A percentile compares a stretch with the other conserved stretches of the same genome.
These are phyloP conservation scores for Subacronicta megacephala DNA, from an alignment of 2,888 invertebrate genomes.

Conservation along the genomic window DNA sequence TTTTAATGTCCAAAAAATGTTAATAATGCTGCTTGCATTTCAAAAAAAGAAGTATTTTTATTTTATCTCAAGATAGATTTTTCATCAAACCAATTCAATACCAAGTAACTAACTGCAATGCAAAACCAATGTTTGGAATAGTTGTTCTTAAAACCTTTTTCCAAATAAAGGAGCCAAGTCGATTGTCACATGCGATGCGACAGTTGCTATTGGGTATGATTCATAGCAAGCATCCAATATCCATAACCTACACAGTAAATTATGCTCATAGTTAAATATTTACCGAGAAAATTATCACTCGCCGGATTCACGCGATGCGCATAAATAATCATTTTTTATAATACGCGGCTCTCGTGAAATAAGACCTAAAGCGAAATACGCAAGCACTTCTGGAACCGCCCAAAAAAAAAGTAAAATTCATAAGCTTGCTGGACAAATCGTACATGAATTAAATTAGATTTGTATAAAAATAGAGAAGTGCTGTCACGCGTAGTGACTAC, in stretches of 20 bases:
- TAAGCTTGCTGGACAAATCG: conserved; percentile 1
- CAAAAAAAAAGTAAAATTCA: conserved; percentile 35
- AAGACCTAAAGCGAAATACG: conserved; percentile 22
- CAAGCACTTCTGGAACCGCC: conserved; percentile 51
- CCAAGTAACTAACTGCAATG: no score
- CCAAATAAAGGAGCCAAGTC: conserved; percentile 5
- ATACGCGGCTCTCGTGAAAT: conserved; percentile 7
- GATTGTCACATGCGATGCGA: conserved; percentile 42
- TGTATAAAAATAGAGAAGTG: conserved; percentile 7
- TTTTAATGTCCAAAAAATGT: no score
- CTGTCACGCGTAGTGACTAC: conserved; percentile 5
- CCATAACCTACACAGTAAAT: conserved; percentile 28
- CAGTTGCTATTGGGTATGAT: conserved; percentile 23
- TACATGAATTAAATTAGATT: conserved; percentile 16
- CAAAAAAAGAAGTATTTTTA: no score
- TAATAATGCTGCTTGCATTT: no score
- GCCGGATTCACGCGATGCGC: conserved; percentile 19
- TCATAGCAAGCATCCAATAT: conserved; percentile 27
- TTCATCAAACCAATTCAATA: no score
- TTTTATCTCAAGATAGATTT: no score
- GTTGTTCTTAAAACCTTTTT: neutral
- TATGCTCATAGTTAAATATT: conserved; percentile 11
- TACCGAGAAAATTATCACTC: conserved; percentile 6
- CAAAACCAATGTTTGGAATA: no score
- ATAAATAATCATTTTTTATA: conserved; percentile 11